phyloP scores from a whole-genome alignment of 2,113 vertebrate species.

The Salvelinus alpinus region DNA sequence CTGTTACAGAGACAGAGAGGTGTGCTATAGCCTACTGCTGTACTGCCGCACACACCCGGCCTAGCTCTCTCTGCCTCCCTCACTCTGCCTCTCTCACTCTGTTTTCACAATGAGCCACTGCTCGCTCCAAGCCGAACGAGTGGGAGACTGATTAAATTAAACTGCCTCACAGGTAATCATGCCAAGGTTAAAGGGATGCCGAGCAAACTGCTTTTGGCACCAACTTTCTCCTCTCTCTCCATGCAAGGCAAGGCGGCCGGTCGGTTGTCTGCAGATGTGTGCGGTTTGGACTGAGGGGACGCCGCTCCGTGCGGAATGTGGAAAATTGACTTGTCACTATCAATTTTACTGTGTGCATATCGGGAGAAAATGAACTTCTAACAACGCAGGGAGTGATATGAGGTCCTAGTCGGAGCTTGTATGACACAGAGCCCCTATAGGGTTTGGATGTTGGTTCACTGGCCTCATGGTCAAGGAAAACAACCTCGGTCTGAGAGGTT shows the following conservation, averaged over 20 bases:
- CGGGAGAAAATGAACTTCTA: conserved; percentile 58
- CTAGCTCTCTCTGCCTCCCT: conserved; percentile 25
- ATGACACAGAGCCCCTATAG: conserved; percentile 30
- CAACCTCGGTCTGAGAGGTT: background rate
- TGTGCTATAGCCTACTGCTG: background rate
- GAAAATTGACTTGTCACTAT: conserved; percentile 76
- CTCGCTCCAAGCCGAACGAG: conserved; percentile 39
- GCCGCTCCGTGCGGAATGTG: conserved; percentile 40
- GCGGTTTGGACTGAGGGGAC: conserved; percentile 41
- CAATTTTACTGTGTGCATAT: conserved; percentile 66
- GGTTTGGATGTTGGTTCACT: conserved; percentile 12
- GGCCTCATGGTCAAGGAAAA: background rate
- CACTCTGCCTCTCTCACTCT: conserved; percentile 14
- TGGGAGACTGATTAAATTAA: conserved; percentile 78
- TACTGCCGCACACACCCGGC: too few species aligned
- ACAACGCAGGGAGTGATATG: conserved; percentile 49
- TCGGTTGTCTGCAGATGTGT: conserved; percentile 61
- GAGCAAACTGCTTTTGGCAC: conserved; percentile 68
- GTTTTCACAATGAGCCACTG: conserved; percentile 71
- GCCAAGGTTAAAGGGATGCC: conserved; percentile 75
- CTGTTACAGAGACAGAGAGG: conserved; percentile 24
- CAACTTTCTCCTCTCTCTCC: conserved; percentile 43
- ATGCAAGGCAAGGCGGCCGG: too few species aligned
- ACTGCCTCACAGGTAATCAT: conserved; percentile 74
- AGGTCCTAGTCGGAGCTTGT: conserved; percentile 41